Evolutionary conservation across 2,113 vertebrate species (phyloP).

Genomic region (Trichomycterus rosablanca): DNA sequence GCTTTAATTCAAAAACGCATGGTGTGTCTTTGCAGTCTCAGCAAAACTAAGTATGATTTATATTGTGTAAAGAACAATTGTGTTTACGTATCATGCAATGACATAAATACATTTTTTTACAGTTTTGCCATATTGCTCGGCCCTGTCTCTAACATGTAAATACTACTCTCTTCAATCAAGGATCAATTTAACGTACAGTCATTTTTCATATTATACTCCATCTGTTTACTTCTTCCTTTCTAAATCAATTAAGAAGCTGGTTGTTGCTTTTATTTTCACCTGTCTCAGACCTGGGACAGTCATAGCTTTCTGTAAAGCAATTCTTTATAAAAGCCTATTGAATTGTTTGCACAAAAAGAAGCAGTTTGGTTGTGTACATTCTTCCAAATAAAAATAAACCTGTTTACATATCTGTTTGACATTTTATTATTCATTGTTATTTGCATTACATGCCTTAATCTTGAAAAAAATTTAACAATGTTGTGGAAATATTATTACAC

Average conservation of each 20-base stretch:
- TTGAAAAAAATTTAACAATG: too few species aligned
- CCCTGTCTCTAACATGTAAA: conserved; percentile 41
- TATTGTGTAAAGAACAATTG: too few species aligned
- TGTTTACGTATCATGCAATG: too few species aligned
- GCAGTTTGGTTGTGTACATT: conserved; percentile 62
- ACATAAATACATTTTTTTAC: too few species aligned
- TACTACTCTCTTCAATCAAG: conserved; percentile 41
- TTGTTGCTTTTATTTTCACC: conserved; percentile 5
- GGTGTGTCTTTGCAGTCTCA: too few species aligned
- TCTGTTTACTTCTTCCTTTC: not conserved
- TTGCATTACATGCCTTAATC: too few species aligned
- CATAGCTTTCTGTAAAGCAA: conserved; percentile 33
- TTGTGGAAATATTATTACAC: too few species aligned
- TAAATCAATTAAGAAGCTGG: too few species aligned
- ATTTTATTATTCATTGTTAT: too few species aligned
- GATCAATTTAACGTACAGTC: conserved; percentile 47
- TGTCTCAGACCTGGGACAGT: conserved; percentile 28
- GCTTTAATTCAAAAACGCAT: too few species aligned
- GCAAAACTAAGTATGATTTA: too few species aligned
- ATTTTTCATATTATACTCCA: conserved; percentile 3
- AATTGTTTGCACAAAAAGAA: conserved; percentile 57
- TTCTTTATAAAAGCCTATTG: conserved; percentile 46
- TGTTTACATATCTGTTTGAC: conserved; percentile 53
- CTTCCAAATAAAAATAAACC: conserved; percentile 61
- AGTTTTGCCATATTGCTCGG: too few species aligned